A percentile compares a stretch with the other conserved stretches of the same genome.
Evolutionary conservation across 2,797 vertebrate genomes (phyloP).

Genomic region (Poeciliopsis gracilis): DNA sequence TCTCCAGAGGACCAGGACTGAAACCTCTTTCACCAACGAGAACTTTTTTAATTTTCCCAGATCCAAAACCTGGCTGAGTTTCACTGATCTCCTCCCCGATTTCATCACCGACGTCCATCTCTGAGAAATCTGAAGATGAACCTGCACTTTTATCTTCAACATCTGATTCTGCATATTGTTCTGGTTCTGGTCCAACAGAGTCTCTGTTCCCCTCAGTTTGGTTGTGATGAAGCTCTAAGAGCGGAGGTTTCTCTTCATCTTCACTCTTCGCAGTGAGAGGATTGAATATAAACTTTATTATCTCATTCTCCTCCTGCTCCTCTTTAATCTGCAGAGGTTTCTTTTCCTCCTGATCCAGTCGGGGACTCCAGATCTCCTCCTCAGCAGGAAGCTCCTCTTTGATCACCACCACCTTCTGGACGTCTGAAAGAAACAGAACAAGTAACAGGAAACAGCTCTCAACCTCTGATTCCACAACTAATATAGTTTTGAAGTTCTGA

Average conservation of each 20-base stretch:
- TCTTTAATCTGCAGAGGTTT: conserved; percentile 1
- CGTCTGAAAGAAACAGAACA: neutral
- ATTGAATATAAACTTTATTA: neutral
- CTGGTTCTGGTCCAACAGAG: neutral
- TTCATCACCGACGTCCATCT: neutral
- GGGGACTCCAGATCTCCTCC: neutral
- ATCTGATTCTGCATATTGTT: neutral
- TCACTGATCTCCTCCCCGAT: neutral
- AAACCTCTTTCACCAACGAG: neutral
- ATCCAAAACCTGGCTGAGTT: neutral
- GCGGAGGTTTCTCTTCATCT: conserved; percentile 1
- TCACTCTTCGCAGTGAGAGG: conserved; percentile 23
- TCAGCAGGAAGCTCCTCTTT: neutral
- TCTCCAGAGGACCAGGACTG: conserved; percentile 5
- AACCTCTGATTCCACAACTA: neutral
- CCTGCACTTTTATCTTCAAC: neutral
- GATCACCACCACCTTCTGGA: neutral
- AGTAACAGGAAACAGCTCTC: neutral
- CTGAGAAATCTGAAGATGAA: neutral
- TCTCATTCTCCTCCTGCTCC: conserved; percentile 9
- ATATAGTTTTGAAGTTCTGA: neutral
- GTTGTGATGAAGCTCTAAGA: neutral
- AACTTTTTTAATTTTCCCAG: neutral
- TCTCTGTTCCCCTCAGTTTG: neutral
- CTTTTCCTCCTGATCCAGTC: neutral